Conservation (phyloP, 2,113 vertebrate species). For the Garra rufa region DNA sequence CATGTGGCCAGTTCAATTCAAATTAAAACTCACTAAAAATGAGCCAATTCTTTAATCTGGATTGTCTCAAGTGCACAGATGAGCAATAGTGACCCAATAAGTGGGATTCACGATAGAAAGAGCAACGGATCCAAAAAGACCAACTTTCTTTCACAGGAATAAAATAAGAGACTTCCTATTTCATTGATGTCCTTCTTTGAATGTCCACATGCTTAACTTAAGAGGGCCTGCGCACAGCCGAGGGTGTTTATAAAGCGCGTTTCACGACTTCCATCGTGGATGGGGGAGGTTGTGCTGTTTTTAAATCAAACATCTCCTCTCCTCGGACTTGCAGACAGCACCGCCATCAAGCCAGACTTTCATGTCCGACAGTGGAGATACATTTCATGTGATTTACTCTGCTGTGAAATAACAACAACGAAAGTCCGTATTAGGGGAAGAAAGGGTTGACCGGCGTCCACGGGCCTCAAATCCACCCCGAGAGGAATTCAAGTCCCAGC, state of each 20-base stretch:
- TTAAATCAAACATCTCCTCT: slow-evolving; percentile 43
- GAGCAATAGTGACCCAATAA: slow-evolving; percentile 51
- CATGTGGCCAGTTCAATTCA: neutral
- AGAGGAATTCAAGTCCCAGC: slow-evolving; percentile 61
- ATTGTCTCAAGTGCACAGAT: slow-evolving; percentile 2
- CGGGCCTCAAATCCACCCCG: slow-evolving; percentile 59
- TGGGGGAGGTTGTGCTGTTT: slow-evolving; percentile 21
- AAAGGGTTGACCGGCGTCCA: slow-evolving; percentile 61
- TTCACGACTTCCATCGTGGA: slow-evolving; percentile 4
- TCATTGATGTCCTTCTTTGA: slow-evolving; percentile 67
- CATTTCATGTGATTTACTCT: slow-evolving; percentile 68
- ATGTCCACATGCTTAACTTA: slow-evolving; percentile 26
- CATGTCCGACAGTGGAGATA: slow-evolving; percentile 60
- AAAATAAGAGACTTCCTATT: slow-evolving; percentile 64
- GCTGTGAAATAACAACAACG: slow-evolving; percentile 65
- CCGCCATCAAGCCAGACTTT: slow-evolving; percentile 59
- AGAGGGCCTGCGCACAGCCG: neutral
- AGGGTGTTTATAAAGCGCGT: slow-evolving; percentile 28
- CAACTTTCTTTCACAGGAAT: slow-evolving; percentile 67
- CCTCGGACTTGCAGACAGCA: slow-evolving; percentile 46
- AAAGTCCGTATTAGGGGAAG: slow-evolving; percentile 56
- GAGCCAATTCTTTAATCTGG: neutral
- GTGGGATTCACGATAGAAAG: slow-evolving; percentile 49
- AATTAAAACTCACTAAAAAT: neutral
- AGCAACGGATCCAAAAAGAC: slow-evolving; percentile 69